phyloP scores from a whole-genome alignment of 2,797 vertebrate genomes.

The Pitangus sulphuratus region DNA sequence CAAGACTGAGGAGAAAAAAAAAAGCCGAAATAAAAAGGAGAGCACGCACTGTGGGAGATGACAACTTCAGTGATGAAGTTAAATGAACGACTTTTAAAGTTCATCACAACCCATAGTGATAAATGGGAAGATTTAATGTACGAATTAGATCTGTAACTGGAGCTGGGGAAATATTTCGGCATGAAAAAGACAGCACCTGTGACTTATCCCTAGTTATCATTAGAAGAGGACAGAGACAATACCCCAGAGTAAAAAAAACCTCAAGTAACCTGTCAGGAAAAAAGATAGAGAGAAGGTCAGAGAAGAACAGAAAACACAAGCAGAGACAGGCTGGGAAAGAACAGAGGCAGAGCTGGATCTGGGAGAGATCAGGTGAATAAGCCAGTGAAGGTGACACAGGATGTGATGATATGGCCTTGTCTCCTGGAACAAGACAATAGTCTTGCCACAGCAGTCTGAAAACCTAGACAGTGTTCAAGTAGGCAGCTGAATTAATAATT shows the following conservation, averaged over 20 bases:
- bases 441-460: conserved; percentile 51
- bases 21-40: not conserved
- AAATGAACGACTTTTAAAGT: conserved; percentile 12
- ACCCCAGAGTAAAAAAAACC: not conserved
- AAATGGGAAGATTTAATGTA: not conserved
- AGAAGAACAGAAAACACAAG: not conserved
- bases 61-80: not conserved
- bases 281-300: conserved; percentile 16
- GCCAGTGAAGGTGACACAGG: conserved; percentile 55
- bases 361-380: conserved; percentile 34
- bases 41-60: not conserved
- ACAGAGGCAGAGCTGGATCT: not conserved
- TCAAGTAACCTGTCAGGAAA: not conserved
- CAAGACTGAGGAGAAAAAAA: not conserved
- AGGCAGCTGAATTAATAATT: conserved; percentile 64
- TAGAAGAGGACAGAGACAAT: not conserved
- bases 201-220: not conserved
- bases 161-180: not conserved
- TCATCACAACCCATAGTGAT: not conserved
- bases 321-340: not conserved
- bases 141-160: not conserved
- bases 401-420: not conserved
- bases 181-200: not conserved
- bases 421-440: conserved; percentile 30
- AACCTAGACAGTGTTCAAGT: conserved; percentile 46